phyloP scores from a whole-genome alignment of 2,888 invertebrate genomes.

The Argyresthia albistria region DNA sequence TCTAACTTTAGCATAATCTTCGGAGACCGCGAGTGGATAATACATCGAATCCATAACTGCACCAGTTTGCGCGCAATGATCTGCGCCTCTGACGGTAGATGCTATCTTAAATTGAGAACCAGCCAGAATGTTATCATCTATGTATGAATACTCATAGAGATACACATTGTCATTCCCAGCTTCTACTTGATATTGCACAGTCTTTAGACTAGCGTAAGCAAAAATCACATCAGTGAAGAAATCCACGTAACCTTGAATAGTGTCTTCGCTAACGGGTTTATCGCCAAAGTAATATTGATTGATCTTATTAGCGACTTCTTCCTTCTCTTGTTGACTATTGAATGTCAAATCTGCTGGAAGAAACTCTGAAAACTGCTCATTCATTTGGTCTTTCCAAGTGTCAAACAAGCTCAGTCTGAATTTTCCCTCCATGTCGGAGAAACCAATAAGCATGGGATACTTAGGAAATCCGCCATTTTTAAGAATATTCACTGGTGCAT shows the following conservation, averaged over 20 bases:
- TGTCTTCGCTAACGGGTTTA: constrained; percentile 1
- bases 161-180: constrained; percentile 1
- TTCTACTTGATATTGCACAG: background rate
- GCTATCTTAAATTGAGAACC: background rate
- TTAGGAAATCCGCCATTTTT: constrained; percentile 4
- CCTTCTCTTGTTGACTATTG: background rate
- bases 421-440: constrained; percentile 5
- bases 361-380: constrained; percentile 3
- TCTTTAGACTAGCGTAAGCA: background rate
- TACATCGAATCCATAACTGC: background rate
- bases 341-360: constrained; percentile 6
- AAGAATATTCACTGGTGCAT: constrained; percentile 2
- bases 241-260: constrained; percentile 1
- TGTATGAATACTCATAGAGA: constrained; percentile 6
- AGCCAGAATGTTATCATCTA: background rate
- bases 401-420: constrained; percentile 1
- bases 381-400: constrained; percentile 1
- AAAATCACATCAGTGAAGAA: constrained; percentile 26
- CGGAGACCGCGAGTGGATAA: background rate
- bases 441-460: constrained; percentile 5
- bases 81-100: background rate
- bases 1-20: constrained; percentile 1
- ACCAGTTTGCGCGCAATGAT: constrained; percentile 5
- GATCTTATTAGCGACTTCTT: constrained; percentile 1
- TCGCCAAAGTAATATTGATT: constrained; percentile 6